Evolutionary conservation across 2,888 invertebrate genomes (phyloP).

Genomic region (Harmothoe impar): DNA sequence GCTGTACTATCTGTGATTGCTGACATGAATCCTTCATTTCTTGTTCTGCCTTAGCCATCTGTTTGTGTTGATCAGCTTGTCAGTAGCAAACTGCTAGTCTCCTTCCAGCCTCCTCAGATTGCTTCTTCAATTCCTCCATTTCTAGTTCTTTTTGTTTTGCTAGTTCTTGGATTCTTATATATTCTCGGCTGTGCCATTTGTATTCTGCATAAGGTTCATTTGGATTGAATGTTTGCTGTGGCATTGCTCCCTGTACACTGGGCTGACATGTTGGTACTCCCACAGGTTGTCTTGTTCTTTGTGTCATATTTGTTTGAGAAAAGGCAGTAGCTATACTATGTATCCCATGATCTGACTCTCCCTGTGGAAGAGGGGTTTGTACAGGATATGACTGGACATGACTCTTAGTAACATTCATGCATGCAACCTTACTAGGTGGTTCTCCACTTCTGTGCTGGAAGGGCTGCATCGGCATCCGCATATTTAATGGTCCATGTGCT

Average conservation of each 20-base stretch:
- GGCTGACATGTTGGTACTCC: not conserved
- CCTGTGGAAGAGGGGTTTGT: not conserved
- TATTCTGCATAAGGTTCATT: not conserved
- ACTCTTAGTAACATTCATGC: not conserved
- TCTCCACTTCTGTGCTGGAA: not conserved
- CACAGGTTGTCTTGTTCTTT: not conserved
- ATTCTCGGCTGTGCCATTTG: not conserved
- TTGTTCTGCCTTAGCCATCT: not conserved
- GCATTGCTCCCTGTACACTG: not conserved
- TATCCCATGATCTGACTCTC: not conserved
- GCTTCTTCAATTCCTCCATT: no score
- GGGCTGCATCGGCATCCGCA: no score
- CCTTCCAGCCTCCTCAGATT: no score
- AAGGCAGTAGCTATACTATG: no score
- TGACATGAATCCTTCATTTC: no score
- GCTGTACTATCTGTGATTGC: not conserved
- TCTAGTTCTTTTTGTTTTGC: no score
- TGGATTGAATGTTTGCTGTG: not conserved
- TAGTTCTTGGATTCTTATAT: conserved; percentile 1
- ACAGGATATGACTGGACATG: not conserved
- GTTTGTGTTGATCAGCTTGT: not conserved
- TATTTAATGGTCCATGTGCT: not conserved
- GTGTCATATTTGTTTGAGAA: no score
- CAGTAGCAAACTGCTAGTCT: not conserved
- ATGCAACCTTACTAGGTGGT: not conserved